These are phyloP conservation scores for Augochlorella aurata DNA, from an alignment of 2,888 invertebrate genomes.

Conservation along the genomic window DNA sequence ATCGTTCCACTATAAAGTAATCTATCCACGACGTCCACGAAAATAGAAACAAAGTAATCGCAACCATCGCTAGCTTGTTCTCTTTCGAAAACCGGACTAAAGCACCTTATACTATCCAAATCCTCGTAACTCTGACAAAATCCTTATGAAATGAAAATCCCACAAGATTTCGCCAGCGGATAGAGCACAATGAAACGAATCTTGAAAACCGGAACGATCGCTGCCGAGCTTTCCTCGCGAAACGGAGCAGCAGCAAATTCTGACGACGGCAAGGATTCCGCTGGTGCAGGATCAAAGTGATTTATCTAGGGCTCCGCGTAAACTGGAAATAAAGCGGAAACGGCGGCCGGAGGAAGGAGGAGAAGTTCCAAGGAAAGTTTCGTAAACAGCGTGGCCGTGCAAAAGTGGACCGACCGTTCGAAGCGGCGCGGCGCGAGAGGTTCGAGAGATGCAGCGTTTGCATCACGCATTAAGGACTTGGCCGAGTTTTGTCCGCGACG, in stretches of 20 bases:
- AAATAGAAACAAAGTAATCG: no score
- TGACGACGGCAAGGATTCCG: not conserved
- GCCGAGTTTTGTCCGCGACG: conserved; percentile 55
- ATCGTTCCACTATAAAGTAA: no score
- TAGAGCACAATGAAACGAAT: not conserved
- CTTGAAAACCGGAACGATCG: not conserved
- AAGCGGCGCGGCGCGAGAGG: not conserved
- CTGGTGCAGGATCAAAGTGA: not conserved
- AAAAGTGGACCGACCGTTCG: conserved; percentile 29
- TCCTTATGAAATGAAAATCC: no score
- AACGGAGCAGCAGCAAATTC: not conserved
- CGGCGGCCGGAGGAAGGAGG: not conserved
- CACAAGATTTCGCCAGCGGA: no score
- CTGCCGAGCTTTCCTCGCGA: not conserved
- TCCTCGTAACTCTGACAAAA: no score
- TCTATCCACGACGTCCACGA: no score
- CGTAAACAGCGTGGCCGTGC: conserved; percentile 6
- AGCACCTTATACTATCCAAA: no score
- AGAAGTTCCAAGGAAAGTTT: conserved; percentile 19
- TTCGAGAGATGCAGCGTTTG: conserved; percentile 36
- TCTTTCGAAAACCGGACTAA: no score
- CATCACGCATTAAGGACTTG: conserved; percentile 59
- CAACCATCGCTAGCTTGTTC: no score
- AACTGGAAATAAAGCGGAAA: not conserved
- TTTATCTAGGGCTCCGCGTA: not conserved